Evolutionary conservation across 1,140 invertebrate species (phyloP).

Genomic region (Zaprionus taronus): DNA sequence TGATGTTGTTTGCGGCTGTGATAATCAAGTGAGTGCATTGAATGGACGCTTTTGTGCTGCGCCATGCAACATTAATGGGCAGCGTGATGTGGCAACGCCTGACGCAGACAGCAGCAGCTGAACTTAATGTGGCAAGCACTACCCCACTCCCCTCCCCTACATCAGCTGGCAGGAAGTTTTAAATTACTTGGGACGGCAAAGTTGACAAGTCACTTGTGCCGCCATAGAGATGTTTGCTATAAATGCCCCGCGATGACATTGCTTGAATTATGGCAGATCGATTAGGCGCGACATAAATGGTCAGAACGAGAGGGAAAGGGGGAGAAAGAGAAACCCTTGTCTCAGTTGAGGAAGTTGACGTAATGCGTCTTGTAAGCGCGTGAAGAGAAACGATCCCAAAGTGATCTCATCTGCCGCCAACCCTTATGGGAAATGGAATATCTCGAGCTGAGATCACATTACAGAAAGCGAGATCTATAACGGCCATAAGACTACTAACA

Average conservation of each 20-base stretch:
- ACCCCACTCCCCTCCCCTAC: background rate
- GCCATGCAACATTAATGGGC: slow-evolving; percentile 66
- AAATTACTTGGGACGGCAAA: slow-evolving; percentile 32
- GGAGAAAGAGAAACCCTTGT: background rate
- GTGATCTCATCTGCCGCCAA: slow-evolving; percentile 27
- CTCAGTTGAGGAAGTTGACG: background rate
- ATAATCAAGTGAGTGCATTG: slow-evolving; percentile 69
- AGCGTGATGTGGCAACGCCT: slow-evolving; percentile 53
- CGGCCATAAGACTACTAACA: slow-evolving; percentile 29
- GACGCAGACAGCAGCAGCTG: slow-evolving; percentile 41
- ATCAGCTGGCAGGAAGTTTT: slow-evolving; percentile 11
- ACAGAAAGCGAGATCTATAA: slow-evolving; percentile 30
- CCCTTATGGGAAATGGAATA: slow-evolving; percentile 26
- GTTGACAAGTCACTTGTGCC: slow-evolving; percentile 38
- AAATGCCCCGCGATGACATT: slow-evolving; percentile 17
- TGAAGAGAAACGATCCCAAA: background rate
- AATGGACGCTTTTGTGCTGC: slow-evolving; percentile 52
- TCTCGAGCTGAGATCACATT: slow-evolving; percentile 24
- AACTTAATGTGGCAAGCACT: slow-evolving; percentile 27
- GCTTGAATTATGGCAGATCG: slow-evolving; percentile 21
- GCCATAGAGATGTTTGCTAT: slow-evolving; percentile 3
- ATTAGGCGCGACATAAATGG: slow-evolving; percentile 22
- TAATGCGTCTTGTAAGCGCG: background rate
- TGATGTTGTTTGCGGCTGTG: slow-evolving; percentile 57
- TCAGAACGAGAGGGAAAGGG: background rate